Conservation (phyloP, 2,888 invertebrate species). For the Folsomia manolachei region DNA sequence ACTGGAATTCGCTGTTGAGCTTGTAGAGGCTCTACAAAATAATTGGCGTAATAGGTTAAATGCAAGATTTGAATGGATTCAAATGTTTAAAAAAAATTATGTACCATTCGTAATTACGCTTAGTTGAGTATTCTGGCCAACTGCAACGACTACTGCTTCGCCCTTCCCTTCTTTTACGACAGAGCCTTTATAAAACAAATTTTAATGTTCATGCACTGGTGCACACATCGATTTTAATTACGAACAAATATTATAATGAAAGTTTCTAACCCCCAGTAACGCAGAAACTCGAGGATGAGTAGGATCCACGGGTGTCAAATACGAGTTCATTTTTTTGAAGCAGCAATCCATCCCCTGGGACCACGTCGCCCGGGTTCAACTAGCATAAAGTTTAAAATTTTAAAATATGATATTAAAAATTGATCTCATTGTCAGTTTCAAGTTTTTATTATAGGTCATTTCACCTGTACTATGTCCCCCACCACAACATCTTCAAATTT, state of each 20-base stretch:
- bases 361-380: not conserved
- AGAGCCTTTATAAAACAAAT: not conserved
- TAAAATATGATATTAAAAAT: no score
- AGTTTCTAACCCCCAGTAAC: not conserved
- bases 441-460: no score
- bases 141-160: not conserved
- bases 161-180: not conserved
- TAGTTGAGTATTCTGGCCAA: not conserved
- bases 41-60: no score
- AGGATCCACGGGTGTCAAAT: not conserved
- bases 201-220: not conserved
- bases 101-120: not conserved
- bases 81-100: not conserved
- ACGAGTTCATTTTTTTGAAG: not conserved
- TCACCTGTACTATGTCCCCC: not conserved
- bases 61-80: not conserved
- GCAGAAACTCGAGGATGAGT: not conserved
- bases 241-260: not conserved
- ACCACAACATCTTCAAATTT: not conserved
- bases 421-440: no score
- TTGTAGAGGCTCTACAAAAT: not conserved
- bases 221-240: not conserved
- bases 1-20: not conserved
- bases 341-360: not conserved
- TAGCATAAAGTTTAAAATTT: not conserved